Base-by-base conservation (phyloP, 1,140 invertebrate species). In the Atta colombica region DNA sequence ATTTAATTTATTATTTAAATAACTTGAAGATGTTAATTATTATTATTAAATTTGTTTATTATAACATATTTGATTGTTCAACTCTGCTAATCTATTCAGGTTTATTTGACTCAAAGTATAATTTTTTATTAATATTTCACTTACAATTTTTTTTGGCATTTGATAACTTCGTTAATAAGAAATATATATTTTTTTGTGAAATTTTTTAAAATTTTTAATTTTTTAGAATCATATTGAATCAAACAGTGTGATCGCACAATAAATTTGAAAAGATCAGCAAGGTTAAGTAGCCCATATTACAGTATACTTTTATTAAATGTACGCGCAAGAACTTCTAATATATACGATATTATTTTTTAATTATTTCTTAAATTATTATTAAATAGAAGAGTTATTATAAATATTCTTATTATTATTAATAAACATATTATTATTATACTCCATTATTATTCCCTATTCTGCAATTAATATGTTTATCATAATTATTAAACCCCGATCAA, bases 371-470 rank as follows among this genome's bases (percentile, higher is more conserved):
- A 60, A 35, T 60, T 75, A 35, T 58, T 60, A 75, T 75, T 16
- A 65, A 35, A 65, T 8, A 16, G 53, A 58, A 39, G 6, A 39
- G 18, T 75, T 21, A 14, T 7, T 21, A 14, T 7, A 45, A 63
- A 77, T 45, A 31, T 65, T 77, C 35, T 39, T 45, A 61, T n/a
- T 49, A 18, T 28, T 49, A 45, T 6, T 77, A 28, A 63, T 77
- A 63, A 60, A 60, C 39, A 14, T 31, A n/a, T 58, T 35, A 35
- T 31, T 31, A 31, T 35, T 35, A 35, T 7, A 31, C 2, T 31
- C 31, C 3, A 31, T 31, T 31, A 31, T 31, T 31, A 60, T 61
- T 77, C 7, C 5, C 3, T 61, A 35, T 65, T 65, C n/a, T 3
- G 18, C 2, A 14, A 35, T 75, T 31, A 77, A 49, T 16, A 28